These are phyloP conservation scores for Microtus californicus DNA, from an alignment of 2,797 vertebrate species.

Conservation along the genomic window DNA sequence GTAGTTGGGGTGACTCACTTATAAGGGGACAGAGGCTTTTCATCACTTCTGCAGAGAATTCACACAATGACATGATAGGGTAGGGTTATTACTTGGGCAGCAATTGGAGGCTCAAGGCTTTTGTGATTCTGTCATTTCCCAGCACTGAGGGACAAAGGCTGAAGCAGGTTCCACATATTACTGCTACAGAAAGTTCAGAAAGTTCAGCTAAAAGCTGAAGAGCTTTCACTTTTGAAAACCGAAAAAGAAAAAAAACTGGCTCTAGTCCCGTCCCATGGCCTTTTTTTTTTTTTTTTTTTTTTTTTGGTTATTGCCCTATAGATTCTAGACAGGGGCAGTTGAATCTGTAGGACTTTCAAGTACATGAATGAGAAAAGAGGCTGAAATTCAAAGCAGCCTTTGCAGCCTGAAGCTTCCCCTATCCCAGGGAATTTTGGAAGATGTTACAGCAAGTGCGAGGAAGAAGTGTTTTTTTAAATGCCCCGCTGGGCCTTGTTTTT, in stretches of 20 bases:
- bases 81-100: slow-evolving; percentile 21
- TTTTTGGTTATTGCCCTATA: slow-evolving; percentile 1
- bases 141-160: slow-evolving; percentile 48
- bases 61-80: background rate
- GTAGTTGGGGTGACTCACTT: slow-evolving; percentile 38
- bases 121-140: slow-evolving; percentile 62
- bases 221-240: slow-evolving; percentile 42
- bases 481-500: background rate
- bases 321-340: slow-evolving; percentile 23
- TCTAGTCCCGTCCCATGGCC: no score
- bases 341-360: slow-evolving; percentile 26
- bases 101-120: slow-evolving; percentile 48
- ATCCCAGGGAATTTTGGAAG: background rate
- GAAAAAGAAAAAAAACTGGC: slow-evolving; percentile 23
- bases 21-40: background rate
- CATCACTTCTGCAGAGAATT: slow-evolving; percentile 48
- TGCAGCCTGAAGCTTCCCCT: background rate
- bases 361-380: slow-evolving; percentile 16
- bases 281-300: background rate
- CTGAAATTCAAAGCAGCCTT: background rate
- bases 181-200: slow-evolving; percentile 45
- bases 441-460: background rate
- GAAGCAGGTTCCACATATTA: slow-evolving; percentile 46
- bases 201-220: slow-evolving; percentile 53
- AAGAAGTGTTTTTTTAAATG: background rate